Conservation (phyloP, 1,140 invertebrate species). For the Meloidogyne chitwoodi region DNA sequence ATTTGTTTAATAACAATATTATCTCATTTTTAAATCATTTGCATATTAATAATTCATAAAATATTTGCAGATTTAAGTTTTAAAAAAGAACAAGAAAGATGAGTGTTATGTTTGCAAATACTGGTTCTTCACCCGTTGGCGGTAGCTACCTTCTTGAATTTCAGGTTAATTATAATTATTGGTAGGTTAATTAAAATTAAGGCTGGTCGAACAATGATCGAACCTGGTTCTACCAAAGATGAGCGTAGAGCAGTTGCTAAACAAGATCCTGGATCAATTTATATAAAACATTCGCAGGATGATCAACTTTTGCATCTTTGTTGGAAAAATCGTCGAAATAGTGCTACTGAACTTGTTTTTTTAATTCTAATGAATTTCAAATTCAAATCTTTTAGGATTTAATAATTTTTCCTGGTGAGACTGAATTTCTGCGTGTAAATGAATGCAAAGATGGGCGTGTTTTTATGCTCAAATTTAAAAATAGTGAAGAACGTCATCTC, state of each 20-base stretch:
- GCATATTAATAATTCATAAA: no score
- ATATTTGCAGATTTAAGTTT: background rate
- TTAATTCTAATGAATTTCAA: background rate
- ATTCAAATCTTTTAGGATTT: constrained; percentile 71
- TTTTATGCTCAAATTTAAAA: constrained; percentile 81
- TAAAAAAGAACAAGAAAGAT: constrained; percentile 9
- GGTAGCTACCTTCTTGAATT: constrained; percentile 36
- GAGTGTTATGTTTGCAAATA: constrained; percentile 43
- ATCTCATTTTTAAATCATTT: background rate
- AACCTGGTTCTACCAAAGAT: constrained; percentile 40
- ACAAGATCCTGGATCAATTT: constrained; percentile 86
- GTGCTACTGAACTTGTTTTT: constrained; percentile 72
- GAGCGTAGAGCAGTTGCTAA: constrained; percentile 70
- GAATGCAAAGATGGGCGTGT: constrained; percentile 93
- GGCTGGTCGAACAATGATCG: constrained; percentile 40
- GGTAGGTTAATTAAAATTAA: constrained; percentile 1
- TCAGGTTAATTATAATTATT: constrained; percentile 21
- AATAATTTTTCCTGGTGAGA: constrained; percentile 97
- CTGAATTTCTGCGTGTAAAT: constrained; percentile 86
- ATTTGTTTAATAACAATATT: background rate
- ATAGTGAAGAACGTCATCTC: constrained; percentile 60
- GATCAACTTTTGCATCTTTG: constrained; percentile 95
- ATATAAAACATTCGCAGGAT: constrained; percentile 79
- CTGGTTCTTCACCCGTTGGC: constrained; percentile 2
- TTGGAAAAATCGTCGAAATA: constrained; percentile 85